Percentiles rank a stretch among this genome's conserved stretches.
phyloP scores from a whole-genome alignment of 2,888 invertebrate genomes.

The Drosophila colorata region DNA sequence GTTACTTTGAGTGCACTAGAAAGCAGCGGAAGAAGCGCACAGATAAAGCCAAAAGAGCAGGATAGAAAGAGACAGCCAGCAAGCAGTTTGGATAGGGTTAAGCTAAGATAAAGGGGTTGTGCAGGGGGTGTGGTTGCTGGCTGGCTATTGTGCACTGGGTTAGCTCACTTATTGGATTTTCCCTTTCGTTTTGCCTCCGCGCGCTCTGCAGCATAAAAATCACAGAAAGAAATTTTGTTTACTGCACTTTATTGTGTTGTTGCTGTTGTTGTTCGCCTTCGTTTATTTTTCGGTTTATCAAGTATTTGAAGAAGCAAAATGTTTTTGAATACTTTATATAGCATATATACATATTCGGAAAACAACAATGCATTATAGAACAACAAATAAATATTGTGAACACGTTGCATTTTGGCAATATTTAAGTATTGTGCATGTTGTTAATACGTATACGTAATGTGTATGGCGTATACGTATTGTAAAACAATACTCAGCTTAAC shows the following conservation, averaged over 20 bases:
- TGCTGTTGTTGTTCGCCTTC: constrained; percentile 22
- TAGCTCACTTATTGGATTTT: constrained; percentile 50
- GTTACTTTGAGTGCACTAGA: constrained; percentile 56
- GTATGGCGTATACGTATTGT: constrained; percentile 41
- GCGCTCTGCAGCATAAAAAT: constrained; percentile 32
- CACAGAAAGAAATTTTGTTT: constrained; percentile 40
- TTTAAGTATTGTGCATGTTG: constrained; percentile 9
- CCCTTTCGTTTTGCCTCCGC: constrained; percentile 1
- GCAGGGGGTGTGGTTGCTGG: not conserved
- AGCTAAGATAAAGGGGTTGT: not conserved
- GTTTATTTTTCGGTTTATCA: constrained; percentile 53
- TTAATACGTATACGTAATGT: constrained; percentile 46
- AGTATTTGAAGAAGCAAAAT: constrained; percentile 48
- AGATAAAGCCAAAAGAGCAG: constrained; percentile 23
- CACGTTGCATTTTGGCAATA: not conserved
- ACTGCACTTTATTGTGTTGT: constrained; percentile 39
- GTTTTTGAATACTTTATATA: constrained; percentile 50
- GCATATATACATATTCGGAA: constrained; percentile 7
- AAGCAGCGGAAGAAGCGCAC: constrained; percentile 50
- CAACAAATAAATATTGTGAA: constrained; percentile 6
- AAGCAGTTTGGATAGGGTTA: constrained; percentile 6
- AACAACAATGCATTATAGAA: constrained; percentile 36
- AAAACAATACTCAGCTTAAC: constrained; percentile 9
- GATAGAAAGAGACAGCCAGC: constrained; percentile 7
- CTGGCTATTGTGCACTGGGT: constrained; percentile 3